A percentile compares a stretch with the other conserved stretches of the same genome.
Conservation (phyloP, 1,140 invertebrate genomes). For the Choristoneura fumiferana region DNA sequence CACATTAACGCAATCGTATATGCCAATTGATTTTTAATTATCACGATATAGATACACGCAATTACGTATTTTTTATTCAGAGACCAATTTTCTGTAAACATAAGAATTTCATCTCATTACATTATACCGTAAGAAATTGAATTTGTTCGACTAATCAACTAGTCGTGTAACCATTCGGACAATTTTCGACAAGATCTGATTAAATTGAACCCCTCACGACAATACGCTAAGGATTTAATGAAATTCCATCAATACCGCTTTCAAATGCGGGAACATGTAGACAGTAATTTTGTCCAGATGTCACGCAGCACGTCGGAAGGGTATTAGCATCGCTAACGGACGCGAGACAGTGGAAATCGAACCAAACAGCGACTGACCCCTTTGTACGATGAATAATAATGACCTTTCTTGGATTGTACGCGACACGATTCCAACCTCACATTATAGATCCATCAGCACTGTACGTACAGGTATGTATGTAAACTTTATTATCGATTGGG, state of each 20-base stretch:
- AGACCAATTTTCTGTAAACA: too few relatives aligned
- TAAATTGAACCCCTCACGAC: not conserved
- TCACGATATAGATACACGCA: too few relatives aligned
- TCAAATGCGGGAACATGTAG: not conserved
- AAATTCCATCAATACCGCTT: constrained; percentile 23
- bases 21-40: too few relatives aligned
- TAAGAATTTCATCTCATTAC: too few relatives aligned
- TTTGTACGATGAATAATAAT: constrained; percentile 67
- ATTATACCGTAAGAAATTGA: too few relatives aligned
- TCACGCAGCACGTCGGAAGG: constrained; percentile 45
- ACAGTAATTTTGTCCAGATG: constrained; percentile 40
- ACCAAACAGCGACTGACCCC: constrained; percentile 52
- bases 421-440: constrained; percentile 32
- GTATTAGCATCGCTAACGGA: constrained; percentile 23
- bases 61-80: too few relatives aligned
- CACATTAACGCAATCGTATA: too few relatives aligned
- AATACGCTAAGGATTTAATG: not conserved
- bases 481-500: constrained; percentile 16
- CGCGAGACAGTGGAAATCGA: constrained; percentile 47
- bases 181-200: too few relatives aligned
- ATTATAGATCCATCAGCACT: constrained; percentile 29
- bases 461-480: constrained; percentile 22
- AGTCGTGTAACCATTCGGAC: too few relatives aligned
- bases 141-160: too few relatives aligned
- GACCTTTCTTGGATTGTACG: constrained; percentile 54